Base-by-base conservation (phyloP, 1,140 invertebrate species). In the Sinella curviseta region DNA sequence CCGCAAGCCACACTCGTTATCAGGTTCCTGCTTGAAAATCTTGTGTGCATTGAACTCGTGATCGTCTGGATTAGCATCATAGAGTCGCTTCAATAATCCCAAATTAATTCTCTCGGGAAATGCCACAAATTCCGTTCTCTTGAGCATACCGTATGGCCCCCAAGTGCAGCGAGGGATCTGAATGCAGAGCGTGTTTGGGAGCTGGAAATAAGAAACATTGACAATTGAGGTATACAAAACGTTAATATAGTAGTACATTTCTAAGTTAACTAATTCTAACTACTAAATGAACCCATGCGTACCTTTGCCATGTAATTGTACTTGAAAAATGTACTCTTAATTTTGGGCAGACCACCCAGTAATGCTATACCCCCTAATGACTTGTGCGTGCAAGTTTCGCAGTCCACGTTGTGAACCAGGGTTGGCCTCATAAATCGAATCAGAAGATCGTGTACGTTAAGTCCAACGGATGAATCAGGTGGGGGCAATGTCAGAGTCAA, bases 271-370 rank as follows among this genome's bases (percentile, higher is more conserved):
- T n/a, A n/a, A n/a, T n/a, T n/a, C n/a, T n/a, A n/a, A n/a, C n/a
- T n/a, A n/a, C n/a, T n/a, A n/a, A 34, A 35, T 54, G 39, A 80
- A 60, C 17, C 39, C 4, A 4, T 8, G 39, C 39, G 70, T 87
- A 94, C 91, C 90, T 95, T 96, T 65, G 94, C 95, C 85, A 97
- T 93, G 82, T 92, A 95, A 28, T 95, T 88, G n/a, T 93, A 93
- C 86, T 95, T 94, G 28, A 93, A 90, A 85, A 93, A 92, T n/a
- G n/a, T n/a, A n/a, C n/a, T n/a, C n/a, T n/a, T n/a, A n/a, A n/a
- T n/a, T n/a, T n/a, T n/a, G 16, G 8, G 4, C 33, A 26, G 4
- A n/a, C 57, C 57, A 65, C 8, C 14, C 14, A 65, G 88, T 86
- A 1, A 86, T 84, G 8, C 60, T 70, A 28, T 76, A 60, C 39